Evolutionary conservation across 2,113 vertebrate species (phyloP).

Genomic region (Zosterops borbonicus): DNA sequence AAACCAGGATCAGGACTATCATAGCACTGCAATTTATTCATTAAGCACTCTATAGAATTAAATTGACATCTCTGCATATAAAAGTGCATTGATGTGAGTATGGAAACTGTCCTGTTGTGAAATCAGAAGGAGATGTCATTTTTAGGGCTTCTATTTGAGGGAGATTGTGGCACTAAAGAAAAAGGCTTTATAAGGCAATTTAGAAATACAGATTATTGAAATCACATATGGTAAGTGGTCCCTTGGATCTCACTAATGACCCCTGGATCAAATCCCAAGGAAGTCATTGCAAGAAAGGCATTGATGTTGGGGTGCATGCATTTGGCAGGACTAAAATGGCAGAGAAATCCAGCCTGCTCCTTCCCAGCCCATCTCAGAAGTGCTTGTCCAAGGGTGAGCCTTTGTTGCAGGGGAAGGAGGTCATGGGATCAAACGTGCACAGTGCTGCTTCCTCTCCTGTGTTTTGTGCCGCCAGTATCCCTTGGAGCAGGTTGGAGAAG

Average conservation of each 20-base stretch:
- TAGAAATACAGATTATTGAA: neutral
- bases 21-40: neutral
- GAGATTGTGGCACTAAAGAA: neutral
- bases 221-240: neutral
- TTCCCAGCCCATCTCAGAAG: neutral
- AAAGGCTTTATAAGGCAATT: neutral
- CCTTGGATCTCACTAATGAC: neutral
- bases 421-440: rapidly evolving
- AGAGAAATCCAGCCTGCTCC: neutral
- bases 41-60: neutral
- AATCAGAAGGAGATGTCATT: neutral
- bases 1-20: neutral
- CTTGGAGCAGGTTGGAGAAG: neutral
- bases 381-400: neutral
- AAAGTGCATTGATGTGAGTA: neutral
- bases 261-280: neutral
- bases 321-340: neutral
- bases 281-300: neutral
- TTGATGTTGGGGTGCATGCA: neutral
- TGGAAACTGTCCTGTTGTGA: neutral
- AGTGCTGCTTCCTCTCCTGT: neutral
- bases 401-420: neutral
- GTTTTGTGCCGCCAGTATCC: neutral
- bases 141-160: neutral
- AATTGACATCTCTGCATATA: neutral